Conservation (phyloP, 2,113 vertebrate species). For the Muscicapa adusta region DNA sequence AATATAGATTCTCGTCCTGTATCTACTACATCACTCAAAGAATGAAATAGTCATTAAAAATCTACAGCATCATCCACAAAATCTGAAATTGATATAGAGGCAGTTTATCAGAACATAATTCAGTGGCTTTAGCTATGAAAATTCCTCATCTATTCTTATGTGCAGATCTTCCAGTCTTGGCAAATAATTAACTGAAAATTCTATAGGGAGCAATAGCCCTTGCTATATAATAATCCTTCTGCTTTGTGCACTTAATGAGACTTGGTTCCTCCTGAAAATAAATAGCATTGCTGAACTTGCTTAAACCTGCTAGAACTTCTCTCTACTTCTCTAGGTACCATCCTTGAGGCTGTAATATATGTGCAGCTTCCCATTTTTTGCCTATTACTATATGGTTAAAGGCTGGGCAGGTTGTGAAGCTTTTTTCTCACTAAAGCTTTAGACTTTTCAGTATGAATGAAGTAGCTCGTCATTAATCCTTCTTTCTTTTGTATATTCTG, state of each 20-base stretch:
- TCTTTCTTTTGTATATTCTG: background rate
- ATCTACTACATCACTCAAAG: background rate
- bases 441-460: background rate
- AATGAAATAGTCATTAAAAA: background rate
- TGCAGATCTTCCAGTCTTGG: background rate
- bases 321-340: background rate
- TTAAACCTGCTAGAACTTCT: background rate
- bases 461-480: background rate
- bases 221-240: background rate
- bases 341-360: background rate
- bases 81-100: background rate
- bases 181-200: background rate
- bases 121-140: background rate
- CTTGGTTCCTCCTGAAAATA: background rate
- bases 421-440: background rate
- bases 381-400: background rate
- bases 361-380: background rate
- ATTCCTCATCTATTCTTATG: background rate
- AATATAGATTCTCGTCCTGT: background rate
- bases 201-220: background rate
- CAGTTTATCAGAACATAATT: background rate
- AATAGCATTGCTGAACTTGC: background rate
- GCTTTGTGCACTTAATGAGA: background rate
- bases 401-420: background rate
- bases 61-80: background rate